These are phyloP conservation scores for Chionomys nivalis DNA, from an alignment of 2,113 vertebrate species.

Conservation along the genomic window DNA sequence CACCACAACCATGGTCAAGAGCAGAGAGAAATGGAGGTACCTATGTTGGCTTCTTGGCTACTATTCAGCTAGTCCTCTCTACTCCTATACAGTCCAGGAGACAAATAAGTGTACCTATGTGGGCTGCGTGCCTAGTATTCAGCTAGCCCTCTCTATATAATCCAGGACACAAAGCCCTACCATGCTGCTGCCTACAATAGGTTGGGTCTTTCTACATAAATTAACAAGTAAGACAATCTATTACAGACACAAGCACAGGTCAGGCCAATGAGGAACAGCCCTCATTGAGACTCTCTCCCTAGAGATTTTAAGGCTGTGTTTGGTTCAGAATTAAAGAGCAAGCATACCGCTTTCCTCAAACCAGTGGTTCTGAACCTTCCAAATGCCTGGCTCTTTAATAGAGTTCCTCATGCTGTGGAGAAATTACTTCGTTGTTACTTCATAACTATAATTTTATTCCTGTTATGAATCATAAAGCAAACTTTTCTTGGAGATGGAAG, in stretches of 20 bases:
- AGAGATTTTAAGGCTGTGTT: neutral
- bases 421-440: neutral
- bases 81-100: neutral
- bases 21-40: neutral
- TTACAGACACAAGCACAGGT: neutral
- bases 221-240: neutral
- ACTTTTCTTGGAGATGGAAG: neutral
- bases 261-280: neutral
- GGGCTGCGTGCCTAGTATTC: neutral
- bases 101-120: neutral
- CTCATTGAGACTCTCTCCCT: neutral
- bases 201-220: neutral
- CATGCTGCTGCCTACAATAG: neutral
- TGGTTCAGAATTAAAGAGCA: neutral
- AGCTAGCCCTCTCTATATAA: neutral
- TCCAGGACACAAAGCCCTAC: neutral
- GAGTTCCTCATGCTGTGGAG: neutral
- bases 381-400: neutral
- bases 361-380: neutral
- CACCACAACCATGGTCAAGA: neutral
- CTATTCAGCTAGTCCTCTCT: neutral
- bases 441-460: neutral
- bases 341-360: neutral
- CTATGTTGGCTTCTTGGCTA: neutral
- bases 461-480: neutral